phyloP scores from a whole-genome alignment of 2,888 invertebrate species.

The Blomia tropicalis region DNA sequence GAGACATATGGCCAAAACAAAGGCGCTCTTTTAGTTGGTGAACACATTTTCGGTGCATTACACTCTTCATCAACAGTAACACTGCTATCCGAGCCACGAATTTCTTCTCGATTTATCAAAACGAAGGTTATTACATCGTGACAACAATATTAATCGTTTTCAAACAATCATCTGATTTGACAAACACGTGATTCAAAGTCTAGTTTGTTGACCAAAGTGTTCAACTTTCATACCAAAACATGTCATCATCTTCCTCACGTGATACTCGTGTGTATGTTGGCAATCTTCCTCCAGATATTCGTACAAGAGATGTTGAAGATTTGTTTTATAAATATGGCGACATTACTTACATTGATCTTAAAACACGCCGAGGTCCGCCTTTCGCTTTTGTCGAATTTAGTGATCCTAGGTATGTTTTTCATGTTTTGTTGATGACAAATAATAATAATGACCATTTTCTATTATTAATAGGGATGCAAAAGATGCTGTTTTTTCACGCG shows the following conservation, averaged over 20 bases:
- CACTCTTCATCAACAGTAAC: no score
- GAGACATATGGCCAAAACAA: no score
- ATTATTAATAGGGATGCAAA: constrained; percentile 65
- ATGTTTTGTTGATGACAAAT: neutral
- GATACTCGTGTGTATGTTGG: constrained; percentile 80
- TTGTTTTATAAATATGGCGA: constrained; percentile 95
- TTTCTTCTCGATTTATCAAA: no score
- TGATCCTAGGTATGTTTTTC: constrained; percentile 64
- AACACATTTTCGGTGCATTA: no score
- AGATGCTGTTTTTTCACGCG: constrained; percentile 87
- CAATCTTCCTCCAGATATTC: constrained; percentile 95
- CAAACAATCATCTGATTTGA: no score
- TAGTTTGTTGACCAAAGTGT: no score
- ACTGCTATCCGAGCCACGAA: no score
- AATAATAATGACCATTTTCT: neutral
- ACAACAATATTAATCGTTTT: no score
- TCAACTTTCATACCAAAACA: no score
- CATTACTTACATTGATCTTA: constrained; percentile 92
- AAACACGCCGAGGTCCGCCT: constrained; percentile 89
- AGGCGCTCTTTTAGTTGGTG: no score
- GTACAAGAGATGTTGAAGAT: constrained; percentile 96
- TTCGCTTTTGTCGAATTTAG: constrained; percentile 99
- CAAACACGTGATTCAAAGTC: no score
- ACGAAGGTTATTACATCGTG: no score
- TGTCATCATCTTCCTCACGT: neutral